Evolutionary conservation across 2,113 vertebrate species (phyloP).

Genomic region (Actinemys pallida): DNA sequence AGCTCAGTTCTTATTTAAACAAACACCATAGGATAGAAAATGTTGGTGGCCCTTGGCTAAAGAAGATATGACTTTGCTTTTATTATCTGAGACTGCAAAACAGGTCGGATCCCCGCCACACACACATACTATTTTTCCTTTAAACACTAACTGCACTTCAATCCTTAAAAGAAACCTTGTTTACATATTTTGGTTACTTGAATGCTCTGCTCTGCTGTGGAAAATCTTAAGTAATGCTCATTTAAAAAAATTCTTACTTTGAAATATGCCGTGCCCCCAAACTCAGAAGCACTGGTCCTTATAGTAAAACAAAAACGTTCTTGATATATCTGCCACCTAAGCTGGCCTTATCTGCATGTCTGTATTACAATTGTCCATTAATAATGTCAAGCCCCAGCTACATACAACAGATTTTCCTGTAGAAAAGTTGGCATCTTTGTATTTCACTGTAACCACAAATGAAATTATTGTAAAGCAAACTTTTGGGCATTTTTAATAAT

Average conservation of each 20-base stretch:
- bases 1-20: neutral
- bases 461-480: neutral
- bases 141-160: neutral
- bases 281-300: neutral
- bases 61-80: neutral
- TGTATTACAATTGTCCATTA: neutral
- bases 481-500: neutral
- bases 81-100: neutral
- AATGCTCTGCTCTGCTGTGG: neutral
- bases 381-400: neutral
- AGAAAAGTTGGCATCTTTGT: neutral
- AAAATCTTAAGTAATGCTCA: neutral
- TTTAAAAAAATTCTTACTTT: neutral
- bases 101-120: neutral
- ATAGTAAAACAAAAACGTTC: neutral
- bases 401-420: neutral
- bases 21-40: neutral
- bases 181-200: neutral
- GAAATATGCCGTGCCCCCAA: neutral
- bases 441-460: neutral
- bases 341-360: neutral
- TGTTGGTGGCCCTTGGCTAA: neutral
- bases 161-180: neutral
- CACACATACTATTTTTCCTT: neutral
- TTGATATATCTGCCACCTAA: neutral